phyloP scores from a whole-genome alignment of 2,113 vertebrate genomes.

The Phalacrocorax pelagicus region DNA sequence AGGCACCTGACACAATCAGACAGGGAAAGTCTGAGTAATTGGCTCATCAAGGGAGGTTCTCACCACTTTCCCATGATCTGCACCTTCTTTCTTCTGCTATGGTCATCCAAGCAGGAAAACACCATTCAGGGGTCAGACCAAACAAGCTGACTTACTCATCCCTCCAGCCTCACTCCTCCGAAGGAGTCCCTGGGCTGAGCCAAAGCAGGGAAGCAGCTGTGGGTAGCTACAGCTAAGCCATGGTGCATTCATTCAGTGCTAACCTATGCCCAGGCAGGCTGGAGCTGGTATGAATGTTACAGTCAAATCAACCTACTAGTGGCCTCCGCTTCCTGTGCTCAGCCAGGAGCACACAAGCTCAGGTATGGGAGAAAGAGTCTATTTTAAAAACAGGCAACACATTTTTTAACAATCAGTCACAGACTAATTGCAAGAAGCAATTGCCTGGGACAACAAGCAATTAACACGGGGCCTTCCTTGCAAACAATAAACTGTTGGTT shows the following conservation, averaged over 20 bases:
- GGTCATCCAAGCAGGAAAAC: conserved; percentile 22
- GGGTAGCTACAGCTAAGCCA: background rate
- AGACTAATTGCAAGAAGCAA: background rate
- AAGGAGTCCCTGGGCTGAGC: background rate
- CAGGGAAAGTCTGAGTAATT: conserved; percentile 44
- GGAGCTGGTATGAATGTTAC: background rate
- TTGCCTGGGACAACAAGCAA: background rate
- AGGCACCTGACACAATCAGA: conserved; percentile 54
- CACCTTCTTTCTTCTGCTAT: background rate
- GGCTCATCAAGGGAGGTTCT: background rate
- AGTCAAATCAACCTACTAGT: background rate
- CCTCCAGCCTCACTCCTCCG: background rate
- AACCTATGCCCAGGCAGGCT: background rate
- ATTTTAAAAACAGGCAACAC: background rate
- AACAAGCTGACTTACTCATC: background rate
- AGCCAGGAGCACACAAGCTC: background rate
- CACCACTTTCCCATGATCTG: conserved; percentile 39
- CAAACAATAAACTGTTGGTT: background rate
- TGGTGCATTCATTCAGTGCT: fast-evolving
- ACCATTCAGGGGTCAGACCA: background rate
- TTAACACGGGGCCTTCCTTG: background rate
- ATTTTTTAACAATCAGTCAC: background rate
- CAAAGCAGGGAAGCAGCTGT: background rate
- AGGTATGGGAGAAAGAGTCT: background rate
- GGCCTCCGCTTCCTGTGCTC: background rate